phyloP scores from a whole-genome alignment of 2,113 vertebrate species.

The Stercorarius parasiticus region DNA sequence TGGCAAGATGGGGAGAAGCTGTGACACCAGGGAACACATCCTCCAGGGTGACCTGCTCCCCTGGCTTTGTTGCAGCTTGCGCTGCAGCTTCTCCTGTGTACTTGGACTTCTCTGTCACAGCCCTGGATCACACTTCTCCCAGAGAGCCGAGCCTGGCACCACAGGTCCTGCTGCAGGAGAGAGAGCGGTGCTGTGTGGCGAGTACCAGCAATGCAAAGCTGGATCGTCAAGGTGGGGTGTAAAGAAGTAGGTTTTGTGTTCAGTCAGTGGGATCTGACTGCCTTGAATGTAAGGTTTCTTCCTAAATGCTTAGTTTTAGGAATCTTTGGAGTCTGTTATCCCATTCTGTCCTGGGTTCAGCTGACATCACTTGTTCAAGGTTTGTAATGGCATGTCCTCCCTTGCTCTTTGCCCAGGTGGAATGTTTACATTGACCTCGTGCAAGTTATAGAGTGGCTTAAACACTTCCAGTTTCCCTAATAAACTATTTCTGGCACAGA shows the following conservation, averaged over 20 bases:
- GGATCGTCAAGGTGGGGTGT: not conserved
- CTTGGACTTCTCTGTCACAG: not conserved
- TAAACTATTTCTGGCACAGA: slow-evolving; percentile 20
- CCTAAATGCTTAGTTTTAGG: not conserved
- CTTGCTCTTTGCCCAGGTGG: not conserved
- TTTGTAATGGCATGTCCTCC: not conserved
- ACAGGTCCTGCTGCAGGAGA: not conserved
- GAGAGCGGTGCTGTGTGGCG: fast-evolving
- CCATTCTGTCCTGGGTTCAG: not conserved
- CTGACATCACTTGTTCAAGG: not conserved
- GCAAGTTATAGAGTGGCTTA: not conserved
- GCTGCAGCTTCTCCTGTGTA: not conserved
- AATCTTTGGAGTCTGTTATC: not conserved
- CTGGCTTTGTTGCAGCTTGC: not conserved
- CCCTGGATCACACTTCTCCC: not conserved
- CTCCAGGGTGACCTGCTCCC: not conserved
- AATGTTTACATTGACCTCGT: not conserved
- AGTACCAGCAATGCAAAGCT: not conserved
- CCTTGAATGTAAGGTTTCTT: not conserved
- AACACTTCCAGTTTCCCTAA: slow-evolving; percentile 12
- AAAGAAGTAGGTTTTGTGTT: not conserved
- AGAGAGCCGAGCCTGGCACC: fast-evolving
- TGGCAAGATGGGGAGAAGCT: not conserved
- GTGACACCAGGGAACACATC: not conserved
- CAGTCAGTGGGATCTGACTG: not conserved